Evolutionary conservation across 1,140 invertebrate species (phyloP), one percentile per base, ranked within the genome.

Genomic region (Oscheius sp.): DNA sequence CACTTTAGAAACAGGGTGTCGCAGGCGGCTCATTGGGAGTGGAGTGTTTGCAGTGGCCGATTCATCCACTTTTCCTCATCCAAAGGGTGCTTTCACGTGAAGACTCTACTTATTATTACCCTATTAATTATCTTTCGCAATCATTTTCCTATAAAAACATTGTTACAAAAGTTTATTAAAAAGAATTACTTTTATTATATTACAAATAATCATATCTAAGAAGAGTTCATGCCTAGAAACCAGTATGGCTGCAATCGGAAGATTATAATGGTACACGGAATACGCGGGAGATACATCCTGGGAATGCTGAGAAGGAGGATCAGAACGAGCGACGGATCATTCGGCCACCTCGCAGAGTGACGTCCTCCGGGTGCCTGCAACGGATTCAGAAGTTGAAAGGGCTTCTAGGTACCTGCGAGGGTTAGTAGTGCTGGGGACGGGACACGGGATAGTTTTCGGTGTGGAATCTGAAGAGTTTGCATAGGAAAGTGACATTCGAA

Each of bases 31-130:
- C 49, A 55, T 55, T 55, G 7, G 49, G 49, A 55, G 7, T 13
- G 7, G 49, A 55, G 49, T 55, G 49, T 55, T 55, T 55, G 49
- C 49, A 55, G 49, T 55, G 49, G 49, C 49, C 49, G 49, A 55
- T 55, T 55, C 49, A 55, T 55, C 49, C 49, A 4, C 49, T 13
- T 55, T 15, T 26, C 23, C 49, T 55, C 49, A 55, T 55, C 49
- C 4, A n/a, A n/a, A n/a, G n/a, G n/a, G n/a, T n/a, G n/a, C n/a
- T n/a, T n/a, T n/a, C n/a, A n/a, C n/a, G n/a, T n/a, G n/a, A n/a
- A n/a, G n/a, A n/a, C n/a, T n/a, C n/a, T n/a, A n/a, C n/a, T n/a
- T n/a, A n/a, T n/a, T n/a, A n/a, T n/a, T n/a, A n/a, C n/a, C n/a
- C n/a, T n/a, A n/a, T n/a, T n/a, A n/a, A n/a, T n/a, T n/a, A n/a